Base-by-base conservation (phyloP, 2,113 vertebrate species). In the Pipa parva region DNA sequence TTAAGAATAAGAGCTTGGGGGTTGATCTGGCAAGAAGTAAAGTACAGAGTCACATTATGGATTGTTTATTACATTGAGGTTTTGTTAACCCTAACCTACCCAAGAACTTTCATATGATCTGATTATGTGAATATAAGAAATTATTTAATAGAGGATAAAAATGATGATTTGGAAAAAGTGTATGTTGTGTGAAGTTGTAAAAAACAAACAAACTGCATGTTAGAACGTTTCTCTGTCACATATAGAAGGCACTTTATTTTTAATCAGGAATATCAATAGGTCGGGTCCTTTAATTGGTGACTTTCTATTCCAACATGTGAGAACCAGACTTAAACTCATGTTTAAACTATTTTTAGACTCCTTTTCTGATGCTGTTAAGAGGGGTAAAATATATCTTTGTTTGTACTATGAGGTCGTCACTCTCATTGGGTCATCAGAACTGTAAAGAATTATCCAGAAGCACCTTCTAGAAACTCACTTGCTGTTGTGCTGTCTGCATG, bases 281-380 rank as follows among this genome's bases (percentile, higher is more conserved):
- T 52, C 50, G 45, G 66, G 6, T 52, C 28, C 33, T 42, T 9
- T 29, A 20, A 31, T 70, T 31, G 48, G 27, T 9, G 27, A 21
- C 36, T 45, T 45, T 52, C 25, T 25, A 54, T 60, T 54, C 66
- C 58, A 48, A 68, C 65, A 5, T 37, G 64, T 59, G 45, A 29
- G 28, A 15, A 11, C 27, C 46, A 61, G 48, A 54, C 33, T 33
- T 49, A 61, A 61, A 52, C 48, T 45, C 24, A 31, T 46, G 49
- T 54, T n/a, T n/a, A 28, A 60, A 69, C 33, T 70, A 61, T 70
- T 54, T 70, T 54, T 61, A 70, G 65, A 33, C 26, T 4, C 31
- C 9, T 18, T 42, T 33, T 59, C 56, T 70, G 39, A 37, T 52
- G 48, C 66, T 70, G 58, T 33, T 42, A 52, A 45, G 46, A 45